Evolutionary conservation across 2,797 vertebrate genomes (phyloP).

Genomic region (Malurus leucopterus): DNA sequence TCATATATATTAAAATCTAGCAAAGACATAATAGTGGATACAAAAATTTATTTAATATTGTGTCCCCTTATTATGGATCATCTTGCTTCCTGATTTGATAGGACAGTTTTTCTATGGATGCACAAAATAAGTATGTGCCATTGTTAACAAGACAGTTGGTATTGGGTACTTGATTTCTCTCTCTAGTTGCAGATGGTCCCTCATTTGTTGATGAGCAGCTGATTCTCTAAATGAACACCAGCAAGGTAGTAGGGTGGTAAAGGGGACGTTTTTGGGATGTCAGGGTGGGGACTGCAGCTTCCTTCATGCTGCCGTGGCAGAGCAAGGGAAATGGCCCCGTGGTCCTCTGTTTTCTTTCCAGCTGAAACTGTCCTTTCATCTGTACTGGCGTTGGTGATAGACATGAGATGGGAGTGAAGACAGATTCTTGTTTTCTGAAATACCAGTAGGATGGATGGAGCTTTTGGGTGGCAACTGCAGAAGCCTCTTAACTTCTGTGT

Average conservation of each 20-base stretch:
- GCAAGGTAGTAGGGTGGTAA: neutral
- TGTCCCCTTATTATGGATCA: neutral
- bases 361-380: neutral
- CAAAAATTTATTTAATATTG: neutral
- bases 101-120: neutral
- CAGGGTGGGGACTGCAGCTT: neutral
- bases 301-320: fast-evolving
- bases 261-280: neutral
- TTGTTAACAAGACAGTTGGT: neutral
- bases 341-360: neutral
- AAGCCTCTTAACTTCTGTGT: neutral
- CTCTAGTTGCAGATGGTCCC: too few species aligned
- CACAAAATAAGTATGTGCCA: neutral
- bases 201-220: neutral
- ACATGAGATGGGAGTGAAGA: neutral
- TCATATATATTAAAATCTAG: neutral
- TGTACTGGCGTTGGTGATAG: neutral
- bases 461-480: neutral
- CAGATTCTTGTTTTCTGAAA: neutral
- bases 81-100: neutral
- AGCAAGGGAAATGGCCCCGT: fast-evolving
- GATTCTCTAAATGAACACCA: neutral
- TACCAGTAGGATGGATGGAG: neutral
- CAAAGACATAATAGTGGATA: neutral
- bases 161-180: fast-evolving